phyloP scores from a whole-genome alignment of 2,888 invertebrate species.

The Netelia fuscicornis region DNA sequence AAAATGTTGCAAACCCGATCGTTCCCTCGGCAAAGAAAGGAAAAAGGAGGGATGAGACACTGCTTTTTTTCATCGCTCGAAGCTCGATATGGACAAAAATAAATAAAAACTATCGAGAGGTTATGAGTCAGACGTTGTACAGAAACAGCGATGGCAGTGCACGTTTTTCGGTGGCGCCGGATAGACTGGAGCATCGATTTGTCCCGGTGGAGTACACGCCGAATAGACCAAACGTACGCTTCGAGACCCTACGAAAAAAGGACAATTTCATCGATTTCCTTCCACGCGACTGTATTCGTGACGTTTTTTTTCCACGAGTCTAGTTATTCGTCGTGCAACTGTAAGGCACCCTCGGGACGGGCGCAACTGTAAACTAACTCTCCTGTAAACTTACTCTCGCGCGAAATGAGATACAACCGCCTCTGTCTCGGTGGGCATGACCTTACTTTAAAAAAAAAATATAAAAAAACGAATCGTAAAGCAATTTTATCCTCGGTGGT shows the following conservation, averaged over 20 bases:
- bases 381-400: not conserved
- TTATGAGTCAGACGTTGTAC: not conserved
- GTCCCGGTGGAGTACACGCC: slow-evolving; percentile 1
- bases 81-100: not conserved
- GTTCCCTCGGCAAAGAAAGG: not conserved
- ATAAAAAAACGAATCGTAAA: slow-evolving; percentile 35
- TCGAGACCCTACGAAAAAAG: slow-evolving; percentile 14
- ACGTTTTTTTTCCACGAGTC: not conserved
- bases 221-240: slow-evolving; percentile 7
- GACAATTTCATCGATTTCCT: slow-evolving; percentile 31
- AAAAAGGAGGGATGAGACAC: slow-evolving; percentile 21
- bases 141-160: not conserved
- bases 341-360: not conserved
- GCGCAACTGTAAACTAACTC: not conserved
- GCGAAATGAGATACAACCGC: slow-evolving; percentile 33
- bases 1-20: slow-evolving; percentile 2
- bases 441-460: slow-evolving; percentile 1
- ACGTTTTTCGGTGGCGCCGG: slow-evolving; percentile 25
- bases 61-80: not conserved
- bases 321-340: not conserved
- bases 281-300: not conserved
- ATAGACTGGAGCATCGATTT: slow-evolving; percentile 55
- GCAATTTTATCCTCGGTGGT: slow-evolving; percentile 21
- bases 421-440: slow-evolving; percentile 5
- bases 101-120: slow-evolving; percentile 28